These are phyloP conservation scores for Drosophila asahinai DNA, from an alignment of 1,140 invertebrate genomes.

Conservation along the genomic window DNA sequence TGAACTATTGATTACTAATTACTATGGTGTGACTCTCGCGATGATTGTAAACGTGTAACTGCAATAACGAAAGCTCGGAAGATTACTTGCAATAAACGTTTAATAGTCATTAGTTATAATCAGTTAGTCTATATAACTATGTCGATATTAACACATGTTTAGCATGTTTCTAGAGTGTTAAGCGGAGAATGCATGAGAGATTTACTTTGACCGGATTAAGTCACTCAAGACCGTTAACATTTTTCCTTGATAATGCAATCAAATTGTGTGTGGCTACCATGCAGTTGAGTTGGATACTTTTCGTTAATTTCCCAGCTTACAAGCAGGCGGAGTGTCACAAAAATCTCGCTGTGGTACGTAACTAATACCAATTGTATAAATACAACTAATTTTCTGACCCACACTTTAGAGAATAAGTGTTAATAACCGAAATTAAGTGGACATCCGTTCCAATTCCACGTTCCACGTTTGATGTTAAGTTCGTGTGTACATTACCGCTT, in stretches of 20 bases:
- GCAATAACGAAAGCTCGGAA: conserved; percentile 17
- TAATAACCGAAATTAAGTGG: no score
- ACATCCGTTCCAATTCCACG: no score
- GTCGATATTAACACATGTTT: conserved; percentile 19
- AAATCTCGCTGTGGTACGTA: not conserved
- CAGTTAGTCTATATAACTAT: conserved; percentile 15
- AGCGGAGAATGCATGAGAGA: conserved; percentile 11
- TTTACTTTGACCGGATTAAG: conserved; percentile 10
- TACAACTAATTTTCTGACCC: no score
- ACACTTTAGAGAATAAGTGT: no score
- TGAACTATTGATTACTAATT: conserved; percentile 15
- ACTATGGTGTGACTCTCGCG: conserved; percentile 20
- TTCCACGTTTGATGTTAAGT: no score
- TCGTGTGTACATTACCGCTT: no score
- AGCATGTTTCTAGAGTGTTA: conserved; percentile 19
- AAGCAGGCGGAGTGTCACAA: conserved; percentile 7
- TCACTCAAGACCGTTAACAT: conserved; percentile 9
- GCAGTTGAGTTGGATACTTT: conserved; percentile 11
- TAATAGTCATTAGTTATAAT: conserved; percentile 16
- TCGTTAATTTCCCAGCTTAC: conserved; percentile 6
- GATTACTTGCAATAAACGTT: conserved; percentile 14
- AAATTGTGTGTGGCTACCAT: conserved; percentile 22
- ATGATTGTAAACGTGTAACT: conserved; percentile 17
- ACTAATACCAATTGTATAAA: no score
- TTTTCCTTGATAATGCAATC: conserved; percentile 20